Percentiles rank a stretch among this genome's conserved stretches.
Conservation (phyloP, 2,113 vertebrate species). For the Struthio camelus region DNA sequence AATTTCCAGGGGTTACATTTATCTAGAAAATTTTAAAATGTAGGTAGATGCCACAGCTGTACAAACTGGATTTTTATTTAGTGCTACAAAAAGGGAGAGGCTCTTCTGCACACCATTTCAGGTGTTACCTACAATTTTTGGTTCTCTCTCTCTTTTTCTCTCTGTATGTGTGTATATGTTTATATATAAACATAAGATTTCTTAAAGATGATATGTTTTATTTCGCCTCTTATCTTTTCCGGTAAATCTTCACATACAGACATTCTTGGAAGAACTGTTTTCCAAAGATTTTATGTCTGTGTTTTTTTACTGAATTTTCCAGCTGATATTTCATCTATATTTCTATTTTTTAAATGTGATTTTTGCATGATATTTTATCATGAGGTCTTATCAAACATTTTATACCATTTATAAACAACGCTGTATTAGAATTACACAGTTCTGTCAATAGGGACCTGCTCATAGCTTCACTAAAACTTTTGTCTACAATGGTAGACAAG, state of each 20-base stretch:
- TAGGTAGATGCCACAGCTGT: background rate
- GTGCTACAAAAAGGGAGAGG: background rate
- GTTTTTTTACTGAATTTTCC: background rate
- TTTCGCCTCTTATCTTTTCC: background rate
- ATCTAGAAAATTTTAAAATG: background rate
- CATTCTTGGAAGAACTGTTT: background rate
- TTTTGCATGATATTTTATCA: background rate
- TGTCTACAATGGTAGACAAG: background rate
- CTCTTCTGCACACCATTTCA: background rate
- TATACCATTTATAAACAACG: background rate
- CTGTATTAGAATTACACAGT: background rate
- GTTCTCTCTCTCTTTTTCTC: background rate
- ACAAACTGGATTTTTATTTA: background rate
- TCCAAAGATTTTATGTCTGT: background rate
- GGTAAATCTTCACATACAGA: background rate
- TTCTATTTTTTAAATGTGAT: background rate
- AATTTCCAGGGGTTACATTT: background rate
- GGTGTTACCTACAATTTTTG: background rate
- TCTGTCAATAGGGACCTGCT: background rate
- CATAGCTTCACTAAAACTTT: background rate
- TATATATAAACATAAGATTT: background rate
- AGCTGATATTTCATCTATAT: background rate
- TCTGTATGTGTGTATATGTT: background rate
- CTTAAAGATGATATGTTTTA: background rate
- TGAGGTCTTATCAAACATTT: background rate